A percentile compares a stretch with the other conserved stretches of the same genome.
Evolutionary conservation across 2,113 vertebrate species (phyloP).

Genomic region (Murina feae): DNA sequence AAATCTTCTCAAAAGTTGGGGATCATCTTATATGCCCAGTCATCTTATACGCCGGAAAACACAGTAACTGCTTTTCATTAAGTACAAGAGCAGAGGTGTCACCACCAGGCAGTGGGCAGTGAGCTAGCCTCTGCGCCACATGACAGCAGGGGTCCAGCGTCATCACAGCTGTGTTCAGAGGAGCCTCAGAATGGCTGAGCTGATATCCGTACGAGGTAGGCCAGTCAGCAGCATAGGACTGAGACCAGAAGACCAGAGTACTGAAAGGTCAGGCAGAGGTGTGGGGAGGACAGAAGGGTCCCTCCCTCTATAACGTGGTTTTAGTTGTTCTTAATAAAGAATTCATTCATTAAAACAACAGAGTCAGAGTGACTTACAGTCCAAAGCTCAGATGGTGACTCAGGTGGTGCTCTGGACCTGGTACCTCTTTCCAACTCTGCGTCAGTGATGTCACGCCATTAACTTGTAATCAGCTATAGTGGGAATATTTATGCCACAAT

Average conservation of each 20-base stretch:
- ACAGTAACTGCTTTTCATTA: conserved; percentile 42
- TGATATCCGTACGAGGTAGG: not conserved
- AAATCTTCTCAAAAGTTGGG: too few relatives aligned
- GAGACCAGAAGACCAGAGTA: not conserved
- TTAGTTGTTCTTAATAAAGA: not conserved
- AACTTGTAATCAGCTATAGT: not conserved
- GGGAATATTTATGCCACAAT: not conserved
- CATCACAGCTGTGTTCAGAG: not conserved
- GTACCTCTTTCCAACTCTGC: not conserved
- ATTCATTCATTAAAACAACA: not conserved
- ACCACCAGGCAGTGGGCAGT: not conserved
- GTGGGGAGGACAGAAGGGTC: not conserved
- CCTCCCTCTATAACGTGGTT: not conserved
- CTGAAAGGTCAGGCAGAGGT: not conserved
- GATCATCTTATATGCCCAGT: too few relatives aligned
- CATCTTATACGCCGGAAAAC: too few relatives aligned
- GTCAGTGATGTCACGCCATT: not conserved
- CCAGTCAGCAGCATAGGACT: not conserved
- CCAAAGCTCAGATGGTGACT: not conserved
- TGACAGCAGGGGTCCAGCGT: not conserved
- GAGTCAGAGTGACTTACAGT: not conserved
- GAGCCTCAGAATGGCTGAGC: not conserved
- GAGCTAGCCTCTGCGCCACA: not conserved
- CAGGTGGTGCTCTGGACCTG: not conserved
- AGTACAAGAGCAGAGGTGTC: not conserved